Evolutionary conservation across 2,888 invertebrate genomes (phyloP).

Genomic region (Spilosoma lubricipeda): DNA sequence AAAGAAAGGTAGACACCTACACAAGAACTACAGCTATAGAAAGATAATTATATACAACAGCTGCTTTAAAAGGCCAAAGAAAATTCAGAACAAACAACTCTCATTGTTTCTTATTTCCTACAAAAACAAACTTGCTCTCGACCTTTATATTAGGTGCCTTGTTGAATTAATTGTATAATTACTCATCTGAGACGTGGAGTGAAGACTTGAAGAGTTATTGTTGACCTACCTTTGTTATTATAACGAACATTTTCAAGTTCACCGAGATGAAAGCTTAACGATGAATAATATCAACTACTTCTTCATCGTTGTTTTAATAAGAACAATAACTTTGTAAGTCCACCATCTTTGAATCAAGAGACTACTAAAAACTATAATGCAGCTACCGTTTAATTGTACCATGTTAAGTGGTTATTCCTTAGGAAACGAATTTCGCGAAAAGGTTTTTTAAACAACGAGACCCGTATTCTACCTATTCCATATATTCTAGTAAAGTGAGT

Average conservation of each 20-base stretch:
- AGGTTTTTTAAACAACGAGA: too few species aligned
- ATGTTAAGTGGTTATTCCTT: too few species aligned
- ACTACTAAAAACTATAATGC: background rate
- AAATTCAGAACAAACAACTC: conserved; percentile 65
- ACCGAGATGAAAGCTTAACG: conserved; percentile 15
- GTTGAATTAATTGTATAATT: conserved; percentile 80
- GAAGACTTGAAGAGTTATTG: conserved; percentile 4
- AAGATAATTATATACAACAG: conserved; percentile 50
- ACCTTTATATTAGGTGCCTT: conserved; percentile 73
- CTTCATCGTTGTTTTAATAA: background rate
- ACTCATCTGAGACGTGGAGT: conserved; percentile 58
- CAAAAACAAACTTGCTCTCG: conserved; percentile 69
- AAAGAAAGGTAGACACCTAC: background rate
- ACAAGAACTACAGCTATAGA: background rate
- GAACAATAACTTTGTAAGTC: background rate
- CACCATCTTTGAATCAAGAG: background rate
- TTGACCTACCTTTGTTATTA: conserved; percentile 23
- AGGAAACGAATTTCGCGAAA: too few species aligned
- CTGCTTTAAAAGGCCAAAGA: conserved; percentile 54
- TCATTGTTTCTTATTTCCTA: conserved; percentile 72
- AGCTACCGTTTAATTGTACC: background rate
- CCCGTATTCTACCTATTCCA: too few species aligned
- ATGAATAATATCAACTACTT: background rate
- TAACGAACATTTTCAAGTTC: conserved; percentile 28
- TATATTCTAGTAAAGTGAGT: too few species aligned